Percentiles rank a stretch among this genome's conserved stretches.
These are phyloP conservation scores for Blennius ocellaris DNA, from an alignment of 2,113 vertebrate species.

Conservation along the genomic window DNA sequence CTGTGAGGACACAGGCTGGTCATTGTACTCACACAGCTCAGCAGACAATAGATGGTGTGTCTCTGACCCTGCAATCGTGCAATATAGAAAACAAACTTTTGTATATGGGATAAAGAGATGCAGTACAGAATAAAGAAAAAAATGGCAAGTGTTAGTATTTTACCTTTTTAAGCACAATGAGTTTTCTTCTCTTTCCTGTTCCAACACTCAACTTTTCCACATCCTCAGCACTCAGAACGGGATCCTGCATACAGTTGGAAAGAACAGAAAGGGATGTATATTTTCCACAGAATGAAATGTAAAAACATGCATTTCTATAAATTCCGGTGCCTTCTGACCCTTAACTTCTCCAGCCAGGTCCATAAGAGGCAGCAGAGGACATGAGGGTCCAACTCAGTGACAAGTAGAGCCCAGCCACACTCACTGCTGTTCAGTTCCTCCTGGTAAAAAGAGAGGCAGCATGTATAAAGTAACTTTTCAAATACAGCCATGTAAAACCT, in stretches of 20 bases:
- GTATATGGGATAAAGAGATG: neutral
- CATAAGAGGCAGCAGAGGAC: conserved; percentile 84
- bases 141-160: neutral
- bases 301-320: no score
- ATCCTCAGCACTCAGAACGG: conserved; percentile 80
- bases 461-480: neutral
- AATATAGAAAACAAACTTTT: conserved; percentile 1
- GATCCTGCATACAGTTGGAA: conserved; percentile 73
- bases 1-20: conserved; percentile 77
- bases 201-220: conserved; percentile 58
- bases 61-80: conserved; percentile 74
- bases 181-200: conserved; percentile 49
- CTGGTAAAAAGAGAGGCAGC: conserved; percentile 51
- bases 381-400: conserved; percentile 80
- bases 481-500: neutral
- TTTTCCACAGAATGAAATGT: neutral
- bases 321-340: conserved; percentile 62
- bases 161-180: conserved; percentile 79
- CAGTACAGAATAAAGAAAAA: neutral
- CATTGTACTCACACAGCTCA: conserved; percentile 82
- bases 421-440: conserved; percentile 84
- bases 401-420: conserved; percentile 82
- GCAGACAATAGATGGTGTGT: conserved; percentile 81
- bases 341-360: conserved; percentile 85
- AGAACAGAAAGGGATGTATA: neutral